These are phyloP conservation scores for Lepidonotus clava DNA, from an alignment of 2,888 invertebrate genomes.

Conservation along the genomic window DNA sequence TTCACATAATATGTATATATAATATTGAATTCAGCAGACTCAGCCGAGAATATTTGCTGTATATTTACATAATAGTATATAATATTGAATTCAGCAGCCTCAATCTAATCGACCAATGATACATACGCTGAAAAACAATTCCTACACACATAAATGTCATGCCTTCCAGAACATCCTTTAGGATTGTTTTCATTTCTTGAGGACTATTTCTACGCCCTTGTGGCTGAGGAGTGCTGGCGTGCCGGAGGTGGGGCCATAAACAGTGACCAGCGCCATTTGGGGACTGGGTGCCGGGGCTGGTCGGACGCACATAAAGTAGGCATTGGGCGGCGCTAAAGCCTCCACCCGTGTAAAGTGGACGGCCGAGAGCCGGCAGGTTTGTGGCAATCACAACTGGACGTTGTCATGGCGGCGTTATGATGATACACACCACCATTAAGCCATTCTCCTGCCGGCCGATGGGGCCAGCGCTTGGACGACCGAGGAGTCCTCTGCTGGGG, in stretches of 20 bases:
- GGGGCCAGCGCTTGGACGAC: too few relatives aligned
- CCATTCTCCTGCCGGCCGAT: background rate
- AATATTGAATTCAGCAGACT: too few relatives aligned
- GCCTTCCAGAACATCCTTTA: too few relatives aligned
- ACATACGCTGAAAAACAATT: too few relatives aligned
- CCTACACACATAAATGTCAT: too few relatives aligned
- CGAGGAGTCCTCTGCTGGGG: too few relatives aligned
- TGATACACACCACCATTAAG: constrained; percentile 22
- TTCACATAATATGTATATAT: too few relatives aligned
- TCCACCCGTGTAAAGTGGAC: background rate
- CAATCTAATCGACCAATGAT: too few relatives aligned
- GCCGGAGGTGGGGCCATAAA: background rate
- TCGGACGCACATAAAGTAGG: background rate
- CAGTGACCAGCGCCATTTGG: background rate
- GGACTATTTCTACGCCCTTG: background rate
- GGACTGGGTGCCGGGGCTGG: background rate
- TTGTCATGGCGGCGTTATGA: constrained; percentile 35
- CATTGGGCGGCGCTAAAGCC: background rate
- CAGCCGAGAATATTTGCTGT: too few relatives aligned
- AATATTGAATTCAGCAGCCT: too few relatives aligned
- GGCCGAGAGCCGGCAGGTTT: background rate
- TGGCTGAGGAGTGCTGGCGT: background rate
- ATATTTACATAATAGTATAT: too few relatives aligned
- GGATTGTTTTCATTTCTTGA: too few relatives aligned
- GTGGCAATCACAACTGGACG: constrained; percentile 12